These are phyloP conservation scores for Galeopsomyia nigrocyanea DNA, from an alignment of 2,888 invertebrate genomes.

Conservation along the genomic window DNA sequence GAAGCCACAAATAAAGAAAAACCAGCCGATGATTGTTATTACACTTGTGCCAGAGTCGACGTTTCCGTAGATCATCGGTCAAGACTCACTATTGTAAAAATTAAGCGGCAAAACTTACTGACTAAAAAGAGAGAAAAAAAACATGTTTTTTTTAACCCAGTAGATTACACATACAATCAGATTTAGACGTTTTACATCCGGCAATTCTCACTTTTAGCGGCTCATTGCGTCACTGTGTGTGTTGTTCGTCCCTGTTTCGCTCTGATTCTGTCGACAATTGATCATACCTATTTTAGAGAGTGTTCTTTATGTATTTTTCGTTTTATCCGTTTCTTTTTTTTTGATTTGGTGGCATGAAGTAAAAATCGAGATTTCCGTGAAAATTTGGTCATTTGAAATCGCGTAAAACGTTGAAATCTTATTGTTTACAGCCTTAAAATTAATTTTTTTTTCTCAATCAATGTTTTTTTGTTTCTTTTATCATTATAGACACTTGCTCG, in stretches of 20 bases:
- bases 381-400: conserved; percentile 10
- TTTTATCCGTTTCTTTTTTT: background rate
- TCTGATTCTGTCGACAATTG: conserved; percentile 32
- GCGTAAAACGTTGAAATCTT: conserved; percentile 38
- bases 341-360: background rate
- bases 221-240: conserved; percentile 3
- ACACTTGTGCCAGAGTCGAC: conserved; percentile 43
- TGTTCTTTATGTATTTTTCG: background rate
- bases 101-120: conserved; percentile 44
- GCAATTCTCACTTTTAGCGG: conserved; percentile 25
- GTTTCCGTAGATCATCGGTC: conserved; percentile 34
- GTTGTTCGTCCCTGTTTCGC: conserved; percentile 25
- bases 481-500: conserved; percentile 20
- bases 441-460: conserved; percentile 22
- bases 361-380: conserved; percentile 10
- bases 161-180: conserved; percentile 45
- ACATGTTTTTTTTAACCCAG: conserved; percentile 32
- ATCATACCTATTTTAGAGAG: conserved; percentile 5
- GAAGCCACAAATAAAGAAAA: conserved; percentile 30
- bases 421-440: conserved; percentile 35
- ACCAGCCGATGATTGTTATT: conserved; percentile 26
- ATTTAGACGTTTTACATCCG: conserved; percentile 44
- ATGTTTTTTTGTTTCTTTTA: conserved; percentile 22
- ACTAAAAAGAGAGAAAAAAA: conserved; percentile 30
- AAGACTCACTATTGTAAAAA: conserved; percentile 36